These are phyloP conservation scores for Dunckerocampus dactyliophorus DNA, from an alignment of 2,113 vertebrate species.

Conservation along the genomic window DNA sequence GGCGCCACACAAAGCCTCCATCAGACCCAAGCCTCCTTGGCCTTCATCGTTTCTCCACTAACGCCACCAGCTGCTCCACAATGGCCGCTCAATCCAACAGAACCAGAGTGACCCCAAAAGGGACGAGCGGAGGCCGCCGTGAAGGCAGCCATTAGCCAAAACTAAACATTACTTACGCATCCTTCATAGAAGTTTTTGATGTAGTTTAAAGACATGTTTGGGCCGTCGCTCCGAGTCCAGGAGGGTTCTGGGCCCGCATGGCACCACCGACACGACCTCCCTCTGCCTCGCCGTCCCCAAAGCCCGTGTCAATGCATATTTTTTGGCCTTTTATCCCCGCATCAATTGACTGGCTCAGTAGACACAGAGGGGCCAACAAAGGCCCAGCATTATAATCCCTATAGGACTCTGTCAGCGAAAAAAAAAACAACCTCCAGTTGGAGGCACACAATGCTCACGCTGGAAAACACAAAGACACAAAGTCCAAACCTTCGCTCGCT, in stretches of 20 bases:
- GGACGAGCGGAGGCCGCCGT: neutral
- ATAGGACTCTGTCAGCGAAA: slow-evolving; percentile 69
- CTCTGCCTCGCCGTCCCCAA: slow-evolving; percentile 58
- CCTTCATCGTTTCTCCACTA: neutral
- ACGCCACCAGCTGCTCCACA: neutral
- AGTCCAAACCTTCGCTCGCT: slow-evolving; percentile 1
- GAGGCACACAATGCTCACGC: slow-evolving; percentile 51
- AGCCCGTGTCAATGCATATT: slow-evolving; percentile 72
- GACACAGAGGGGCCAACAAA: slow-evolving; percentile 70
- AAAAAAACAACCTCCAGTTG: slow-evolving; percentile 49
- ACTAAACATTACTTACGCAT: slow-evolving; percentile 77
- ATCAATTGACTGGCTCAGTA: slow-evolving; percentile 73
- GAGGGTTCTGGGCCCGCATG: slow-evolving; percentile 57
- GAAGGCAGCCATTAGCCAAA: no score
- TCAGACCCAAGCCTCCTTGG: neutral
- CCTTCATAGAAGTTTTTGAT: slow-evolving; percentile 86
- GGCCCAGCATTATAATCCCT: slow-evolving; percentile 72
- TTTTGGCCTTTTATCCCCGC: slow-evolving; percentile 71
- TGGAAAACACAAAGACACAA: slow-evolving; percentile 51
- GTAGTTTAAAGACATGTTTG: slow-evolving; percentile 82
- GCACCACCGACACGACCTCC: slow-evolving; percentile 20
- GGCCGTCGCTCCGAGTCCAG: slow-evolving; percentile 33
- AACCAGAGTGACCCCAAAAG: neutral
- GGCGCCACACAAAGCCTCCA: slow-evolving; percentile 1
- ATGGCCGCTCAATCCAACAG: neutral